A percentile compares a stretch with the other conserved stretches of the same genome.
These are phyloP conservation scores for Papilio elwesi DNA, from an alignment of 2,888 invertebrate species.

Conservation along the genomic window DNA sequence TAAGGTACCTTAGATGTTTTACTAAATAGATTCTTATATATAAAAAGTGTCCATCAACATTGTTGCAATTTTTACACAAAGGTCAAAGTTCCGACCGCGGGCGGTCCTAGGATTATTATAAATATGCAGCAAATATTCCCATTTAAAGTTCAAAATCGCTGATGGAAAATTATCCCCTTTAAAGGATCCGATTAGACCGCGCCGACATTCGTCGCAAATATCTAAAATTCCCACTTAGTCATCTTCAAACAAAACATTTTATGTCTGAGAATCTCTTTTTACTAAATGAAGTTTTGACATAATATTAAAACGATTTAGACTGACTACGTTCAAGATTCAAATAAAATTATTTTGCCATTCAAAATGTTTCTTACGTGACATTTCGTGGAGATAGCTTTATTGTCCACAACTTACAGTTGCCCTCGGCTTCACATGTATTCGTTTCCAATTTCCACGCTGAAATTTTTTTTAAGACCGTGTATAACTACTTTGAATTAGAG, in stretches of 20 bases:
- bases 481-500: too few species aligned
- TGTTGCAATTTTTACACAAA: neutral
- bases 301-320: conserved; percentile 34
- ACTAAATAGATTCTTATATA: neutral
- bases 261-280: conserved; percentile 40
- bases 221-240: conserved; percentile 40
- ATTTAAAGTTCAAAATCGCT: conserved; percentile 36
- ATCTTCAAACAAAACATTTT: conserved; percentile 39
- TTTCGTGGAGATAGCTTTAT: too few species aligned
- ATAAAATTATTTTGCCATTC: conserved; percentile 32
- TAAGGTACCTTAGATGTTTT: neutral
- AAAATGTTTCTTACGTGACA: neutral
- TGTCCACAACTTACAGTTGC: too few species aligned
- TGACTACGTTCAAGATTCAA: conserved; percentile 29
- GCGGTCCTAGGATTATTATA: conserved; percentile 30
- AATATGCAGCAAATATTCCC: conserved; percentile 33
- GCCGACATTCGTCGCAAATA: conserved; percentile 30
- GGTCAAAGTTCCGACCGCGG: conserved; percentile 30
- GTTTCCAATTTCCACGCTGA: too few species aligned
- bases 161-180: conserved; percentile 18
- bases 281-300: conserved; percentile 38
- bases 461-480: too few species aligned
- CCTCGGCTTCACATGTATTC: too few species aligned
- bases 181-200: conserved; percentile 31
- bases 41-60: conserved; percentile 11